phyloP scores from a whole-genome alignment of 1,140 invertebrate species.

The Aphaenogaster ashmeadi region DNA sequence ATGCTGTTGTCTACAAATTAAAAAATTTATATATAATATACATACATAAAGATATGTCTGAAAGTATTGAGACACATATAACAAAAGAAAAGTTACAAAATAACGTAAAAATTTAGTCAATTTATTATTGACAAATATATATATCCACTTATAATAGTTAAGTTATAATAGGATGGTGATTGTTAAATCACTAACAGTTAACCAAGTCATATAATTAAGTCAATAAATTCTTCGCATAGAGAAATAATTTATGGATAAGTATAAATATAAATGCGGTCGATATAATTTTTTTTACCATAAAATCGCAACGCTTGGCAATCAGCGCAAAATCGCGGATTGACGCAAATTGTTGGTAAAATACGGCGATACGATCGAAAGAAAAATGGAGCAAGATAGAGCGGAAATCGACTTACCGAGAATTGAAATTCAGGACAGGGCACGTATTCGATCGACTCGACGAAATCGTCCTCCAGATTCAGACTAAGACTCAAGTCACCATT shows the following conservation, averaged over 20 bases:
- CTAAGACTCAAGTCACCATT: constrained; percentile 78
- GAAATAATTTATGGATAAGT: background rate
- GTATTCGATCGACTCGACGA: constrained; percentile 76
- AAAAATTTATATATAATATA: background rate
- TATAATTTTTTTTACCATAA: background rate
- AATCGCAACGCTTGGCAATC: background rate
- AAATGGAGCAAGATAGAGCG: background rate
- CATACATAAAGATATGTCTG: background rate
- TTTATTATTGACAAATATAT: background rate
- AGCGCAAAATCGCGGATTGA: background rate
- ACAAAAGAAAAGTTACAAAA: background rate
- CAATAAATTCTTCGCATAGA: background rate
- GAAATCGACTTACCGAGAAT: constrained; percentile 80
- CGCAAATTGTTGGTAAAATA: background rate
- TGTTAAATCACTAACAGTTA: background rate
- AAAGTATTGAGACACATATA: background rate
- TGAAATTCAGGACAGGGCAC: constrained; percentile 83
- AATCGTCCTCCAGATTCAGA: constrained; percentile 78
- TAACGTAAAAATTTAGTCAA: background rate
- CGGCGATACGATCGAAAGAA: background rate
- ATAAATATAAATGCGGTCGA: background rate
- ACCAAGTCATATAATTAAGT: background rate
- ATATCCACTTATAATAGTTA: background rate
- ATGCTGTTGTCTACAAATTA: constrained; percentile 89
- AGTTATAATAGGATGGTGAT: background rate